These are phyloP conservation scores for Phymanthus crucifer DNA, from an alignment of 92 coral and sea anemone genomes.

Conservation along the genomic window DNA sequence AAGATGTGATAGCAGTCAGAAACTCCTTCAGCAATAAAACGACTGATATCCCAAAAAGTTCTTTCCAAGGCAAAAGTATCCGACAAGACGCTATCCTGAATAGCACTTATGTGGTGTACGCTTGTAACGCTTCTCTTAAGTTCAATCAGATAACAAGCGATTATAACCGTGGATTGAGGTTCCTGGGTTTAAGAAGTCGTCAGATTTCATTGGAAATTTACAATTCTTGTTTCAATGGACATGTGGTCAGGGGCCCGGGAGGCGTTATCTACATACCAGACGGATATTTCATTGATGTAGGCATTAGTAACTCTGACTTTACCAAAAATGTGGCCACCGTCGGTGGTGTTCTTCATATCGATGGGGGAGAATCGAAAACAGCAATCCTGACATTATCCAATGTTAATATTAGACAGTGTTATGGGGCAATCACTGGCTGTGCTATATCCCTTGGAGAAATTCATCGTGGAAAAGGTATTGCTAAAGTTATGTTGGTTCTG, in stretches of 20 bases:
- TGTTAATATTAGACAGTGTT: neutral
- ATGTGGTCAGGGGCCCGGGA: constrained; percentile 9
- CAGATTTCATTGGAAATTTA: neutral
- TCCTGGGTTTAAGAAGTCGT: no score
- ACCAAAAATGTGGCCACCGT: neutral
- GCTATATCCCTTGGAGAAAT: constrained; percentile 1
- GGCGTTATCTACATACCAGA: constrained; percentile 21
- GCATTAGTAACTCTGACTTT: constrained; percentile 1
- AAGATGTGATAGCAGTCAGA: no score
- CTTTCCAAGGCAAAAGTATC: no score
- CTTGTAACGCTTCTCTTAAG: neutral
- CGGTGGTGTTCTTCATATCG: constrained; percentile 32
- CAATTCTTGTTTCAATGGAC: no score
- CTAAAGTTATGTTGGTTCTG: neutral
- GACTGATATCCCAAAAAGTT: neutral
- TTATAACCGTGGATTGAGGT: neutral
- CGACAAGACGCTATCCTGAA: neutral
- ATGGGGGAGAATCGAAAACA: no score
- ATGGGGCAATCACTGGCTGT: constrained; percentile 11
- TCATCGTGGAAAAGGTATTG: neutral
- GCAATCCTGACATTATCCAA: no score
- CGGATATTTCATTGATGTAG: constrained; percentile 3
- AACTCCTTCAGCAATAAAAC: neutral
- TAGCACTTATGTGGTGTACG: neutral
- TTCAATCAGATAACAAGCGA: neutral